phyloP scores from a whole-genome alignment of 2,888 invertebrate genomes.

The Drosophila longiperda region DNA sequence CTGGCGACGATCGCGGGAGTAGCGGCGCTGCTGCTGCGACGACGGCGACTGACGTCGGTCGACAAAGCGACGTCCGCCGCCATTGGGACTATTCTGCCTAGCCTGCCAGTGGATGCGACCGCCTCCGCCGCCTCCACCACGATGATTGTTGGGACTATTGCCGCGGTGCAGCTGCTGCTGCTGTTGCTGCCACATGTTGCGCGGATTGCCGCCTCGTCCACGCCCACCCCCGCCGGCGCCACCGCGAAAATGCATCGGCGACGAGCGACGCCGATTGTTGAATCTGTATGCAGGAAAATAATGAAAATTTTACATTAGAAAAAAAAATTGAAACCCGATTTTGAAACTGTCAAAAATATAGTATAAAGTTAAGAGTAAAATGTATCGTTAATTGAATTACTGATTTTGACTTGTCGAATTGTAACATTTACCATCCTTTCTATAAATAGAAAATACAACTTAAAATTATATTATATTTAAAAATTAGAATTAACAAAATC shows the following conservation, averaged over 20 bases:
- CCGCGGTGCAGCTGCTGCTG: constrained; percentile 56
- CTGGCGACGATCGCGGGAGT: constrained; percentile 67
- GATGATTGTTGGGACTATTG: constrained; percentile 74
- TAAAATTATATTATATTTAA: not conserved
- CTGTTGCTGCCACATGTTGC: constrained; percentile 68
- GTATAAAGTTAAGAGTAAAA: not conserved
- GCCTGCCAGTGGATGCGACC: constrained; percentile 80
- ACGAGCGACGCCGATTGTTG: constrained; percentile 82
- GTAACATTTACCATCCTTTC: not conserved
- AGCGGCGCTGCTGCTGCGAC: constrained; percentile 41
- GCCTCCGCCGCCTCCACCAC: constrained; percentile 66
- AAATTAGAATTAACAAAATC: not conserved
- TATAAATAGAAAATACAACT: not conserved
- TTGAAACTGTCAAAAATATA: not conserved
- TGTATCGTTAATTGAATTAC: not conserved
- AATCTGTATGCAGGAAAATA: constrained; percentile 65
- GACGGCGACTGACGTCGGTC: constrained; percentile 72
- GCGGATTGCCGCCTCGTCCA: constrained; percentile 68
- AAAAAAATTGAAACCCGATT: not conserved
- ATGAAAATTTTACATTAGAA: not conserved
- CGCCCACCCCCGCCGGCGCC: constrained; percentile 64
- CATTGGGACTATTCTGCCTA: constrained; percentile 81
- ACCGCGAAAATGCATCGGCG: constrained; percentile 72
- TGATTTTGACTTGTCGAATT: not conserved
- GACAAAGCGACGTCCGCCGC: constrained; percentile 66